Evolutionary conservation across 1,140 invertebrate species (phyloP), one percentile per base, ranked within the genome.

Genomic region (Spodoptera litura): DNA sequence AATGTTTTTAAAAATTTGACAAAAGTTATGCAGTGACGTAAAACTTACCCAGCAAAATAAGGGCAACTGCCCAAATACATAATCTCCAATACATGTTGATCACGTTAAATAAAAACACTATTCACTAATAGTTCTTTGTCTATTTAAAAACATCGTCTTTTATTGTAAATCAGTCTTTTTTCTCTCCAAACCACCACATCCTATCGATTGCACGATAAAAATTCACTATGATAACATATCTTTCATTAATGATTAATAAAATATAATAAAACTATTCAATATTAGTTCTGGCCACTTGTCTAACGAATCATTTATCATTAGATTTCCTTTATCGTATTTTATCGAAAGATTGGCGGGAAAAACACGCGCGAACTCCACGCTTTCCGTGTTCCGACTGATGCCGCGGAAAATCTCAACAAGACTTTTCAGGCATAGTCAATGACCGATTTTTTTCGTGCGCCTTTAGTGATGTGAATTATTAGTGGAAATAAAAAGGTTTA

Each of bases 401-500:
- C 8, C 9, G 13, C 10, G 59, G 59, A 53, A 75, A 75, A 74
- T 74, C 59, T 61, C 44, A 51, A 61, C 68, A 11, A 59, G 38
- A 74, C 10, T 75, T 75, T 75, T 75, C 73, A 61, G 20, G 10
- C 49, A 35, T 64, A 61, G 59, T 71, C 68, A 56, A 62, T 20
- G 58, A 53, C 59, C 58, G 73, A 72, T 52, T 27, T 61, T 74
- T 68, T 68, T 12, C 15, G 12, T 31, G 20, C 13, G 9, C 62
- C 8, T 13, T 58, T 58, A 27, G 20, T 58, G 20, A 62, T 15
- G 59, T n/a, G 35, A 62, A n/a, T 6, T 38, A n/a, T 0, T 6
- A 44, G 35, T 44, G 5, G 2, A 64, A 20, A 64, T 9, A 61
- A 64, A 64, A 15, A 64, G 1, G 15, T 10, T 44, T n/a, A n/a